These are phyloP conservation scores for Aphelenchoides besseyi DNA, from an alignment of 1,140 invertebrate species.

Conservation along the genomic window DNA sequence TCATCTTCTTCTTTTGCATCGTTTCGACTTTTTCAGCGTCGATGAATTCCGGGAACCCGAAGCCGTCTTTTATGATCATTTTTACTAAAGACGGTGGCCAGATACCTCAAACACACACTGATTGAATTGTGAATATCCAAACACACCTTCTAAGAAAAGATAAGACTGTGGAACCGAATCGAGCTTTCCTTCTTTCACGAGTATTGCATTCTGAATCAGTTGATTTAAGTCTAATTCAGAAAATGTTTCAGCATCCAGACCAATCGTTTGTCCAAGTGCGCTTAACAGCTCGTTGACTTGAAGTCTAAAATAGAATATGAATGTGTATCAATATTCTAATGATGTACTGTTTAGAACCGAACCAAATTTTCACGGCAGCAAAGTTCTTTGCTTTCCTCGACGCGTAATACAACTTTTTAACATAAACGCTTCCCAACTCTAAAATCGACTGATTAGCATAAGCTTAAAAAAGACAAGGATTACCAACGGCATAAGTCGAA, in stretches of 20 bases:
- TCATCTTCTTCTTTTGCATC: constrained; percentile 3
- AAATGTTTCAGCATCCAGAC: constrained; percentile 40
- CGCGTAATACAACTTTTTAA: constrained; percentile 43
- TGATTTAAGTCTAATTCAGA: constrained; percentile 40
- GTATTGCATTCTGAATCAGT: constrained; percentile 41
- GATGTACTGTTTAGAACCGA: constrained; percentile 45
- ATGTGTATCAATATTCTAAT: constrained; percentile 19
- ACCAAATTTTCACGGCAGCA: constrained; percentile 41
- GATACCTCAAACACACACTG: constrained; percentile 34
- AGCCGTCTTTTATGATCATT: constrained; percentile 41
- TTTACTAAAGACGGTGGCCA: constrained; percentile 44
- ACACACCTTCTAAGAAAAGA: constrained; percentile 16
- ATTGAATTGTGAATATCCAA: too few species aligned
- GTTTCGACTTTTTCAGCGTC: constrained; percentile 34
- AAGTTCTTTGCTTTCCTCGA: constrained; percentile 35
- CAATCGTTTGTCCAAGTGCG: constrained; percentile 44
- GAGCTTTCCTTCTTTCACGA: constrained; percentile 42
- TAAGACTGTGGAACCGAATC: constrained; percentile 38
- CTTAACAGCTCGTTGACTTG: constrained; percentile 37
- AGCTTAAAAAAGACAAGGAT: background rate
- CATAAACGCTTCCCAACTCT: constrained; percentile 44
- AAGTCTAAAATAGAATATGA: constrained; percentile 26
- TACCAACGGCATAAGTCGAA: constrained; percentile 48
- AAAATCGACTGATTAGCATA: background rate
- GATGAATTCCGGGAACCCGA: constrained; percentile 42